phyloP scores from a whole-genome alignment of 2,888 invertebrate species.

The Cylloceria caligata region DNA sequence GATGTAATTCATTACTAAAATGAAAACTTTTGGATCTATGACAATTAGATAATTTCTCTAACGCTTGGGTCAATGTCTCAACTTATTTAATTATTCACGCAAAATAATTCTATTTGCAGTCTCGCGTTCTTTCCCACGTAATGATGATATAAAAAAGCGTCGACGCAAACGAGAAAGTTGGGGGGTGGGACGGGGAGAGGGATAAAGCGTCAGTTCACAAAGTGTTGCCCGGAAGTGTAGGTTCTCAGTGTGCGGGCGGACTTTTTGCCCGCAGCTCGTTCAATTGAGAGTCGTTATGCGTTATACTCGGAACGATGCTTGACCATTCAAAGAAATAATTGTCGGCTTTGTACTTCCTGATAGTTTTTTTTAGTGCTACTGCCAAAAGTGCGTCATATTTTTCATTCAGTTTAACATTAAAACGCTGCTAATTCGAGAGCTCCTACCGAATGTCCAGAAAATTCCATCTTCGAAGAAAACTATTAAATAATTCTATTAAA shows the following conservation, averaged over 20 bases:
- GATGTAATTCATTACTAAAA: neutral
- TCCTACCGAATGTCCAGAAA: too few species aligned
- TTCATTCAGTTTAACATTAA: neutral
- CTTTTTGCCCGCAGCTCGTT: constrained; percentile 49
- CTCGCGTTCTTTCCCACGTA: constrained; percentile 56
- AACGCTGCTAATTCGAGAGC: too few species aligned
- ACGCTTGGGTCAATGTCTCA: constrained; percentile 30
- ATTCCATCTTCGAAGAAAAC: too few species aligned
- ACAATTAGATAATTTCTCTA: neutral
- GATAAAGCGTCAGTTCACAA: neutral
- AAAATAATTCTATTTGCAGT: constrained; percentile 40
- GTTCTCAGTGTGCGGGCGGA: constrained; percentile 49
- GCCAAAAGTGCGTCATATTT: neutral
- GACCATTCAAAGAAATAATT: constrained; percentile 28
- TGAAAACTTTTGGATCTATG: neutral
- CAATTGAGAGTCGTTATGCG: constrained; percentile 61
- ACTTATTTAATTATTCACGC: constrained; percentile 31
- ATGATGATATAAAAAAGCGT: constrained; percentile 25
- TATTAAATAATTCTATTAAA: too few species aligned
- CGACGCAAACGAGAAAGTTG: neutral
- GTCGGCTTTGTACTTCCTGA: neutral
- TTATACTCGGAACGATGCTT: constrained; percentile 48
- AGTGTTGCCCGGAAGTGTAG: constrained; percentile 52
- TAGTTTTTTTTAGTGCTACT: neutral
- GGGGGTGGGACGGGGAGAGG: neutral